Conservation (phyloP, 2,797 vertebrate species). For the Oreortyx pictus region DNA sequence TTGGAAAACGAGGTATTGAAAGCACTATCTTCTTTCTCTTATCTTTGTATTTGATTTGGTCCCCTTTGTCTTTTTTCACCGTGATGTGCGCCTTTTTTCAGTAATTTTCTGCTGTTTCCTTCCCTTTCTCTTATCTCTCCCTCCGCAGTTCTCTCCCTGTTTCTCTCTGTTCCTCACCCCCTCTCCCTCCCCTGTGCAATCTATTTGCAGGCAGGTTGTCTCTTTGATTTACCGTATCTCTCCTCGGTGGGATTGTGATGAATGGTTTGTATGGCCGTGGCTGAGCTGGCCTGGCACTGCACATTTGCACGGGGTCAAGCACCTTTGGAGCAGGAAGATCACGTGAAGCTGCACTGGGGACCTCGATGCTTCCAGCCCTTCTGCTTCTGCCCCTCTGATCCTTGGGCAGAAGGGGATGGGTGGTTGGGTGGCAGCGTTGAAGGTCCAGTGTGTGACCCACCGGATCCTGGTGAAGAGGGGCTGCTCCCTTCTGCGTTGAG, state of each 20-base stretch:
- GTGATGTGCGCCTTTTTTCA: conserved; percentile 55
- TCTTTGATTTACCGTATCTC: conserved; percentile 81
- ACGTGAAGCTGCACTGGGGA: neutral
- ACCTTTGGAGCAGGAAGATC: conserved; percentile 44
- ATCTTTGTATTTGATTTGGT: conserved; percentile 43
- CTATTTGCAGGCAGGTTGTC: conserved; percentile 80
- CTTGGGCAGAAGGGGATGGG: neutral
- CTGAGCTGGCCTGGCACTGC: conserved; percentile 68
- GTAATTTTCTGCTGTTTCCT: conserved; percentile 54
- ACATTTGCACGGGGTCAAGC: conserved; percentile 68
- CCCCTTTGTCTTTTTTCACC: conserved; percentile 47
- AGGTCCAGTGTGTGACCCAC: neutral
- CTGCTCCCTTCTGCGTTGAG: neutral
- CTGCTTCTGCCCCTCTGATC: neutral
- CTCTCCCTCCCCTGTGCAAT: conserved; percentile 69
- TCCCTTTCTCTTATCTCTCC: conserved; percentile 57
- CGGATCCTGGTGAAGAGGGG: neutral
- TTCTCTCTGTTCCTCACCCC: neutral
- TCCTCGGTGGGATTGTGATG: conserved; percentile 83
- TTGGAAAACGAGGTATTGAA: conserved; percentile 48
- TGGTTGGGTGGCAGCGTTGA: neutral
- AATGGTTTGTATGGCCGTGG: conserved; percentile 78
- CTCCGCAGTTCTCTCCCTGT: conserved; percentile 36
- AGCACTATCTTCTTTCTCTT: neutral
- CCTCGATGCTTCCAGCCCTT: neutral